Evolutionary conservation across 2,797 vertebrate genomes (phyloP), one percentile per base, ranked within the genome.

Genomic region (Nannoperca obscura): DNA sequence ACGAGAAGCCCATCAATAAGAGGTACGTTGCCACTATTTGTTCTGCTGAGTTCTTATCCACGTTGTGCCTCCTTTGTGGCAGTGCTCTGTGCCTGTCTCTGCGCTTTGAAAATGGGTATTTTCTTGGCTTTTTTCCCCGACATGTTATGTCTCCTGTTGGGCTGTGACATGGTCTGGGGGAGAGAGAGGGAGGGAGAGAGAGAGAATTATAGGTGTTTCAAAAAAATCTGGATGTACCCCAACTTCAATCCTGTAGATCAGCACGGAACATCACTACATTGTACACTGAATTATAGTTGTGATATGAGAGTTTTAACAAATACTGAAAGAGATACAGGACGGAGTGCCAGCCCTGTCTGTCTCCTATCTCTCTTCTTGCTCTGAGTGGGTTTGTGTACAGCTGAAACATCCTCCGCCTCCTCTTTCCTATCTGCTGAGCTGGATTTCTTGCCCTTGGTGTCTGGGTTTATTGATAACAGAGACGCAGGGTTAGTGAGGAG

Each of bases 1-100:
- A 99, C 82, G 98, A 99, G 92, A 99, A 99, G 93, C 98, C 97
- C 71, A 97, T 98, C 90, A 99, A 98, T 94, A 99, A 98, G 93
- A 99, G 98, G 98, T 99, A 95, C 82, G 71, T 58, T 52, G 62
- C 49, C 60, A 36, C 38, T 5, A 1, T 53, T 72, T 11, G 32
- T 47, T 58, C 52, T 10, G 36, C 68, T 13, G 8, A 36, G 30
- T 58, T 67, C 40, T 53, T 59, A 60, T 76, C 27, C 14, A 14
- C 4, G 5, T 34, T 22, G 34, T 52, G 27, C 71, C 22, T 76
- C 12, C 7, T 55, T 49, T 55, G 7, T 54, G 27, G 20, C 72
- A 34, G 20, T 0, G 53, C 62, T 42, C 47, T 52, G 42, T 9
- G 4, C 14, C 1, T 65, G n/a, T 14, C 65, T 49, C 50, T 60